Evolutionary conservation across 2,888 invertebrate genomes (phyloP), one percentile per base, ranked within the genome.

Genomic region (Atethmia centrago): DNA sequence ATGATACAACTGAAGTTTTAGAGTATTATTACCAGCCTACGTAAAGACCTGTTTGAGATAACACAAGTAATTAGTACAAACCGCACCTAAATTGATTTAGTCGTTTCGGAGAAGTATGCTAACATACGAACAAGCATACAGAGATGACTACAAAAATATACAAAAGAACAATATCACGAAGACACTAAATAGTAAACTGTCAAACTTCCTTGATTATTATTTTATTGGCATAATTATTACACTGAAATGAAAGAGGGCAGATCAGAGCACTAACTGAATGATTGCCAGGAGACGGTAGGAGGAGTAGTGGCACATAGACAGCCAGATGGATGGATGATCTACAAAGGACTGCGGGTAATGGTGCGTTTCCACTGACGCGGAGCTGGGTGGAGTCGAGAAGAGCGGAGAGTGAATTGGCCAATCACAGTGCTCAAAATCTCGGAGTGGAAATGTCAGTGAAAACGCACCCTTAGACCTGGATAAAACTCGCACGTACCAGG

Each of bases 21-120:
- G 49, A 40, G 47, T 49, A 31, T n/a, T 21, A 28, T 14, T 65
- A 45, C 21, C 45, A 72, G 51, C 28, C 66, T 79, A 79, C 2
- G 49, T 53, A 25, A 71, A 82, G 36, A 79, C 82, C 79, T 74
- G 80, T 73, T 80, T 68, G 12, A 62, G 16, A 71, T 36, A 68
- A 62, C 28, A 21, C 19, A 56, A 82, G 45, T 51, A 51, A 79
- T 79, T 82, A 82, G 42, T 58, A 55, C 28, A 19, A 59, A 74
- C 49, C 28, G 47, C 68, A 74, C 8, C 12, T 16, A 53, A 79
- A 79, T 72, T 67, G 71, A 61, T 82, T 69, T 28, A 70, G 74
- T 66, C n/a, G 42, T 82, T 78, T 69, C 49, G 21, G 36, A 68
- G 71, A 63, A 9, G 58, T 49, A 55, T 45, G 58, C 25, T 63